Conservation (phyloP, 2,797 vertebrate genomes). For the Arctocebus calabarensis region DNA sequence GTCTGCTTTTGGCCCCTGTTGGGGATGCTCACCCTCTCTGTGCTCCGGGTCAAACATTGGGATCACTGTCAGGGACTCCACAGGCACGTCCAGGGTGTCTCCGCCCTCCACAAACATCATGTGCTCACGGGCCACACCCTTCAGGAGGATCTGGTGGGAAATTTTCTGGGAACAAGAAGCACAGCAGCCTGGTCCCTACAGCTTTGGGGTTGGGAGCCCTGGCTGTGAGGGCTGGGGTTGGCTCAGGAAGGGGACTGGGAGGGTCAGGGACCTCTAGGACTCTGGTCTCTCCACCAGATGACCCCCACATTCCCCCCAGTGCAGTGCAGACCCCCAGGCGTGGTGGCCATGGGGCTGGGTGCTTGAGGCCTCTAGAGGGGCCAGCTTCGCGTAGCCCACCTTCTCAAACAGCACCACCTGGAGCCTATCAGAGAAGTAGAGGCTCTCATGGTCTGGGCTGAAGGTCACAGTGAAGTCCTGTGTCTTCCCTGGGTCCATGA, state of each 20-base stretch:
- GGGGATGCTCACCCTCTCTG: slow-evolving; percentile 84
- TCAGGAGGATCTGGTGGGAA: slow-evolving; percentile 90
- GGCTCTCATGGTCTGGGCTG: slow-evolving; percentile 94
- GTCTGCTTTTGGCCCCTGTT: not conserved
- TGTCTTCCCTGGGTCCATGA: slow-evolving; percentile 87
- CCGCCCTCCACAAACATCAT: slow-evolving; percentile 93
- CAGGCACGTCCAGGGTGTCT: slow-evolving; percentile 87
- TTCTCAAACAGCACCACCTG: slow-evolving; percentile 91
- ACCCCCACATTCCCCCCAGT: not conserved
- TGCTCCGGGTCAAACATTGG: slow-evolving; percentile 56
- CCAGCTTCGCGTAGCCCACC: slow-evolving; percentile 82
- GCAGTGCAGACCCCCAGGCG: rapidly evolving
- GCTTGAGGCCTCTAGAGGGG: not conserved
- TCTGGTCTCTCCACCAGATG: not conserved
- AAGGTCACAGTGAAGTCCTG: slow-evolving; percentile 92
- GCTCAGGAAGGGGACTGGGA: not conserved
- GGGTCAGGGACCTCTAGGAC: rapidly evolving
- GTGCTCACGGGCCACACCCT: slow-evolving; percentile 90
- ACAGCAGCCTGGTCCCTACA: rapidly evolving
- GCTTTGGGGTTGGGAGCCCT: rapidly evolving
- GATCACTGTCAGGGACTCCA: slow-evolving; percentile 89
- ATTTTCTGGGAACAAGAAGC: slow-evolving; percentile 84
- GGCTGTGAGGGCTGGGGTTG: not conserved
- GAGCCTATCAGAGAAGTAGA: slow-evolving; percentile 91
- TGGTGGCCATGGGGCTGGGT: not conserved